These are phyloP conservation scores for Caenorhabditis drosophilae DNA, from an alignment of 2,888 invertebrate genomes.

Conservation along the genomic window DNA sequence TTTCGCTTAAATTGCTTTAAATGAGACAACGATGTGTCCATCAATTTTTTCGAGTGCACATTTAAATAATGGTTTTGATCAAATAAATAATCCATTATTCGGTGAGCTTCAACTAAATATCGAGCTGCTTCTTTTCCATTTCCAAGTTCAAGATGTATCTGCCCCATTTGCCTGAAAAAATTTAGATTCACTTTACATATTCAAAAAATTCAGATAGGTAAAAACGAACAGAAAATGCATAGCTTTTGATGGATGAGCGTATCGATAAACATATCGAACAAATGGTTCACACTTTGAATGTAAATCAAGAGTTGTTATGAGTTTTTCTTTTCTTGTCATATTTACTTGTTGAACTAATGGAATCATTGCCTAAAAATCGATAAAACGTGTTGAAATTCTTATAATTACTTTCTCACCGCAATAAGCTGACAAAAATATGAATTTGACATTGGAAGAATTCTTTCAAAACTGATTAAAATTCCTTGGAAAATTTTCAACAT, in stretches of 20 bases:
- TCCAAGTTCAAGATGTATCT: conserved; percentile 20
- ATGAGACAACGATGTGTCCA: conserved; percentile 3
- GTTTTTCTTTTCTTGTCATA: conserved; percentile 24
- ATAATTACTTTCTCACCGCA: conserved; percentile 7
- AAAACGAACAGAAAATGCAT: conserved; percentile 36
- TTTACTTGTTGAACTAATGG: conserved; percentile 19
- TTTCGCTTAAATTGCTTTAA: conserved; percentile 21
- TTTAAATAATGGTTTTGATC: conserved; percentile 21
- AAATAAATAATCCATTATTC: conserved; percentile 41
- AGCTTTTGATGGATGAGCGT: conserved; percentile 38
- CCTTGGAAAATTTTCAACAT: conserved; percentile 29
- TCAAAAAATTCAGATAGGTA: not conserved
- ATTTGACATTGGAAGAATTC: conserved; percentile 31
- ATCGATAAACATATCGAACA: conserved; percentile 34
- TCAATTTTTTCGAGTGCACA: conserved; percentile 24
- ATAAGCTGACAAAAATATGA: conserved; percentile 34
- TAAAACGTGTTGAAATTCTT: not conserved
- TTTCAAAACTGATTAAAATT: conserved; percentile 24
- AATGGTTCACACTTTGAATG: conserved; percentile 35
- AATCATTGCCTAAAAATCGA: conserved; percentile 17
- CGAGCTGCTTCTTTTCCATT: conserved; percentile 29
- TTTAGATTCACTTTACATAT: not conserved
- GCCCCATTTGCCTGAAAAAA: conserved; percentile 28
- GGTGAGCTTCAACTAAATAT: conserved; percentile 36
- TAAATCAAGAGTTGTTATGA: conserved; percentile 23